These are phyloP conservation scores for Drosophila nigricruria DNA, from an alignment of 2,888 invertebrate genomes.

Conservation along the genomic window DNA sequence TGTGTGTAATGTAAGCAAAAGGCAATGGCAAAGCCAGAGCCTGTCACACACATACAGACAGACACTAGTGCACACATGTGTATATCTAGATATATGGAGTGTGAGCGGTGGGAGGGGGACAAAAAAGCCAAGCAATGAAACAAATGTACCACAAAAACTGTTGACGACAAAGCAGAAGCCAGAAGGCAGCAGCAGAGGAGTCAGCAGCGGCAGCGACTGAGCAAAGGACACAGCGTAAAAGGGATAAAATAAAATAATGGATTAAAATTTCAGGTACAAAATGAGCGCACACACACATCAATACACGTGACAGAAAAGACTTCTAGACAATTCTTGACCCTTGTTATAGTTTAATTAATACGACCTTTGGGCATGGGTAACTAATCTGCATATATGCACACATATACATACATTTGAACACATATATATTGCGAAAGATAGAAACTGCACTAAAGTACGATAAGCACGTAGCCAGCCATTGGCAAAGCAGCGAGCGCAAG, in stretches of 20 bases:
- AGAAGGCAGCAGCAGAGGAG: slow-evolving; percentile 50
- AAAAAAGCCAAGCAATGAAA: slow-evolving; percentile 75
- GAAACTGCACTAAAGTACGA: slow-evolving; percentile 73
- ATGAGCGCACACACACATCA: slow-evolving; percentile 31
- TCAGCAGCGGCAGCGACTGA: slow-evolving; percentile 41
- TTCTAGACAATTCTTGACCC: slow-evolving; percentile 22
- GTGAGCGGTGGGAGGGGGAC: slow-evolving; percentile 32
- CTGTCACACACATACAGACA: slow-evolving; percentile 50
- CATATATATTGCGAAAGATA: slow-evolving; percentile 52
- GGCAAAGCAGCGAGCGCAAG: slow-evolving; percentile 21
- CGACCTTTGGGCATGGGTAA: slow-evolving; percentile 55
- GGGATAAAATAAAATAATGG: slow-evolving; percentile 78
- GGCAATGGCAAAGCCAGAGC: slow-evolving; percentile 66
- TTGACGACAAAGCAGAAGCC: slow-evolving; percentile 68
- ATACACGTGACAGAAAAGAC: slow-evolving; percentile 15
- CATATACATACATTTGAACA: neutral
- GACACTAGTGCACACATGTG: slow-evolving; percentile 20
- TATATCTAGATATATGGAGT: slow-evolving; percentile 11
- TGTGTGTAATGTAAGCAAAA: slow-evolving; percentile 77
- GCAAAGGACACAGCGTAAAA: slow-evolving; percentile 69
- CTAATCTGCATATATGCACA: slow-evolving; percentile 30
- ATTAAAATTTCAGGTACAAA: slow-evolving; percentile 74
- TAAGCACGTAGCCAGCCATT: slow-evolving; percentile 70
- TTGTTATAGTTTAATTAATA: slow-evolving; percentile 67
- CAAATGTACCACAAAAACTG: slow-evolving; percentile 80